Conservation (phyloP, 2,113 vertebrate genomes). For the Polyodon spathula region DNA sequence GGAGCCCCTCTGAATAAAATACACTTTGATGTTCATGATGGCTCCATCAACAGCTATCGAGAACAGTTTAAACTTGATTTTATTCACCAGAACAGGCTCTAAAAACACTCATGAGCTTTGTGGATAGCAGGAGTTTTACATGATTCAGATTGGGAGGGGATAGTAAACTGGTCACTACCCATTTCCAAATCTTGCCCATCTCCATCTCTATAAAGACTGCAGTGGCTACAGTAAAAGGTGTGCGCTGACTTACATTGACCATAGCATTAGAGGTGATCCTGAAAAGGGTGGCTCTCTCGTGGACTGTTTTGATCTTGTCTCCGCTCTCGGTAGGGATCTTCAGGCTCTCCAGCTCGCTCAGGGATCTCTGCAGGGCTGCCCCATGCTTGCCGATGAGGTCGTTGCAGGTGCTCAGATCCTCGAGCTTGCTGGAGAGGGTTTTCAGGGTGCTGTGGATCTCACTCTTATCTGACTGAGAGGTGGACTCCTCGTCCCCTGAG, state of each 20-base stretch:
- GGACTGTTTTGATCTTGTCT: conserved; percentile 88
- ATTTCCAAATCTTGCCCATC: too few relatives aligned
- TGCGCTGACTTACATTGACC: conserved; percentile 70
- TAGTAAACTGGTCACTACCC: too few relatives aligned
- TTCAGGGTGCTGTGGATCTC: conserved; percentile 80
- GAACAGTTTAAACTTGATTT: too few relatives aligned
- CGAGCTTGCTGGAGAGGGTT: conserved; percentile 80
- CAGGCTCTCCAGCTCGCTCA: conserved; percentile 85
- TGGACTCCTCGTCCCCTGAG: conserved; percentile 85
- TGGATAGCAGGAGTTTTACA: too few relatives aligned
- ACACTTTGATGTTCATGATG: too few relatives aligned
- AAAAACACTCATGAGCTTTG: too few relatives aligned
- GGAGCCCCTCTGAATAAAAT: too few relatives aligned
- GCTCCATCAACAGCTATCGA: too few relatives aligned
- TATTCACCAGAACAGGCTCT: too few relatives aligned
- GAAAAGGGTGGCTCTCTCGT: conserved; percentile 91
- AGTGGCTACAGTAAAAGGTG: conserved; percentile 47
- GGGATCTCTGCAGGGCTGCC: conserved; percentile 86
- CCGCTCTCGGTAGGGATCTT: conserved; percentile 72
- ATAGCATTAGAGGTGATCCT: conserved; percentile 98
- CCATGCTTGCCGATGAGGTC: conserved; percentile 95
- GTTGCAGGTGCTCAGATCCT: conserved; percentile 88
- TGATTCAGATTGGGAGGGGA: too few relatives aligned
- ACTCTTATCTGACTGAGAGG: conserved; percentile 77
- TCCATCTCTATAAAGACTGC: too few relatives aligned